These are phyloP conservation scores for Heliconius himera DNA, from an alignment of 1,140 invertebrate genomes.

Conservation along the genomic window DNA sequence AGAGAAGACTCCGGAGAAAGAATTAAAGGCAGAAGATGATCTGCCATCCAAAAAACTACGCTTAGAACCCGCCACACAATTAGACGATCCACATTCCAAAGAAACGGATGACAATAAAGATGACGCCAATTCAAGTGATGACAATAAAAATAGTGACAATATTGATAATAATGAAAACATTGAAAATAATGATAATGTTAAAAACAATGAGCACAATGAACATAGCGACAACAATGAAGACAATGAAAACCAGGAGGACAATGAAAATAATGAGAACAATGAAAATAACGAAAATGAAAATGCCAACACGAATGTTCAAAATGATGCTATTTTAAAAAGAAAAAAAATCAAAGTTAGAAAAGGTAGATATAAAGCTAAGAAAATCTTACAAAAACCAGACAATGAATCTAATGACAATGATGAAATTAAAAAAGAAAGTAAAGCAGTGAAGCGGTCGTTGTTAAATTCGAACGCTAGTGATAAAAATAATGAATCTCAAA, in stretches of 20 bases:
- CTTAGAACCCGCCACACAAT: constrained; percentile 65
- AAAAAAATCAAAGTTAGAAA: constrained; percentile 76
- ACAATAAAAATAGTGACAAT: constrained; percentile 52
- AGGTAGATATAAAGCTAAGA: constrained; percentile 70
- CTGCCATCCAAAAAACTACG: constrained; percentile 73
- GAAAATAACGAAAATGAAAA: constrained; percentile 54
- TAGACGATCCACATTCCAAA: constrained; percentile 67
- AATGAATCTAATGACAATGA: constrained; percentile 54
- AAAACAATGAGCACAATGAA: constrained; percentile 44
- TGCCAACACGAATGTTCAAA: constrained; percentile 51
- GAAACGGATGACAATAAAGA: constrained; percentile 52
- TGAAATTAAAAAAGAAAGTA: constrained; percentile 59
- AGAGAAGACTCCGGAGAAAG: constrained; percentile 60
- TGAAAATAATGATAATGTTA: constrained; percentile 53
- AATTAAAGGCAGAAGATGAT: constrained; percentile 60
- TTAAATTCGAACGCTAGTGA: constrained; percentile 64
- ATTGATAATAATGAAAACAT: constrained; percentile 49
- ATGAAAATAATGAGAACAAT: constrained; percentile 10
- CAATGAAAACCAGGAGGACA: background rate
- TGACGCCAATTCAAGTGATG: constrained; percentile 34
- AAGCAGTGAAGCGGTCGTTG: constrained; percentile 72
- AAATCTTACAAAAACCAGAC: constrained; percentile 49
- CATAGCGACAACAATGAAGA: background rate
- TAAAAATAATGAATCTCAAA: constrained; percentile 77
- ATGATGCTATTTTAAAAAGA: constrained; percentile 56